These are phyloP conservation scores for Mycteria americana DNA, from an alignment of 2,797 vertebrate genomes.

Conservation along the genomic window DNA sequence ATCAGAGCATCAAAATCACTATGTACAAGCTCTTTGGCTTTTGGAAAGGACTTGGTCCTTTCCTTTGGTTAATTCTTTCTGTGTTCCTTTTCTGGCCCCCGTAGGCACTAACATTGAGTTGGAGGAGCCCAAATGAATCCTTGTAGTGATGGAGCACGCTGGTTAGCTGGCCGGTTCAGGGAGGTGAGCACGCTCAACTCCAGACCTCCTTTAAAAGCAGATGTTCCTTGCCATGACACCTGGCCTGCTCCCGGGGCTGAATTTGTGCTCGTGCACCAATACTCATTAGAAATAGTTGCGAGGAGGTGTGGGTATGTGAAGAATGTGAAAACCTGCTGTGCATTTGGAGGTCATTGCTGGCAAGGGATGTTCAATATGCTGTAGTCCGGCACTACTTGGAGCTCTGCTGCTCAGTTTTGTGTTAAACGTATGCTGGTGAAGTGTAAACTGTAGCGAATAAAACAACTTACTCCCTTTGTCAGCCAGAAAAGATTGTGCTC, in stretches of 20 bases:
- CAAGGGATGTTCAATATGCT: background rate
- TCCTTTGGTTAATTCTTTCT: background rate
- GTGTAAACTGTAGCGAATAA: background rate
- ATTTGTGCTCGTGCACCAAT: background rate
- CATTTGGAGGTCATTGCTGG: background rate
- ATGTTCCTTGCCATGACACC: background rate
- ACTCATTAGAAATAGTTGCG: background rate
- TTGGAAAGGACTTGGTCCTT: background rate
- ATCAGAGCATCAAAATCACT: background rate
- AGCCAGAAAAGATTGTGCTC: background rate
- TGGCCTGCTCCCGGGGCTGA: background rate
- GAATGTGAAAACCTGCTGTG: background rate
- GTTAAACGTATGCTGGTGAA: background rate
- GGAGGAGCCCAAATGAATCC: background rate
- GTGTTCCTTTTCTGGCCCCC: background rate
- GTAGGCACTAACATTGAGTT: background rate
- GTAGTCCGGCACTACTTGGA: background rate
- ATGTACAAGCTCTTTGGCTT: background rate
- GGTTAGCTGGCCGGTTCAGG: background rate
- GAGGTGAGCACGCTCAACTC: background rate
- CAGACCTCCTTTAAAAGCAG: background rate
- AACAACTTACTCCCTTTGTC: background rate
- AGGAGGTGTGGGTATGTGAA: background rate
- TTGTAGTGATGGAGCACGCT: background rate
- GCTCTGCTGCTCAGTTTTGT: background rate